These are phyloP conservation scores for Probaryconus sp. DNA, from an alignment of 1,140 invertebrate species.

Conservation along the genomic window DNA sequence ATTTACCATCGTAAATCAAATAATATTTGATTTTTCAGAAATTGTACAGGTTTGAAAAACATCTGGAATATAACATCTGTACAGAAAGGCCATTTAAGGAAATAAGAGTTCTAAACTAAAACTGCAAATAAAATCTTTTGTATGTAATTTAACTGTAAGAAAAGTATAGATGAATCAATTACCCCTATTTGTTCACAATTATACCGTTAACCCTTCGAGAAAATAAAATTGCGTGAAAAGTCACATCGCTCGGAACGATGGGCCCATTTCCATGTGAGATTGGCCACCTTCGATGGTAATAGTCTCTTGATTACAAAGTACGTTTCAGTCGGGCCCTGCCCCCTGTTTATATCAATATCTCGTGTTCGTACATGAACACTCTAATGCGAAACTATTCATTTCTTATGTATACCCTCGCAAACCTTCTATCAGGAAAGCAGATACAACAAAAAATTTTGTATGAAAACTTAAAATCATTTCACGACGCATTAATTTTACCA, in stretches of 20 bases:
- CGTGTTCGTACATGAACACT: slow-evolving; percentile 65
- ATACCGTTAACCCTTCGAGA: too few species aligned
- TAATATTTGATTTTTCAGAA: too few species aligned
- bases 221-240: slow-evolving; percentile 60
- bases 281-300: slow-evolving; percentile 78
- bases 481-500: slow-evolving; percentile 50
- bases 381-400: slow-evolving; percentile 60
- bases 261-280: slow-evolving; percentile 65
- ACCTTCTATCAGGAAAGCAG: slow-evolving; percentile 53
- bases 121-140: too few species aligned
- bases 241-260: slow-evolving; percentile 54
- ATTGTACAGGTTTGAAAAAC: too few species aligned
- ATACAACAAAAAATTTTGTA: slow-evolving; percentile 32
- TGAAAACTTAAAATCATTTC: slow-evolving; percentile 56
- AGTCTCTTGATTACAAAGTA: slow-evolving; percentile 77
- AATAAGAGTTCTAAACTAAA: too few species aligned
- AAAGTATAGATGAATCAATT: too few species aligned
- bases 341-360: slow-evolving; percentile 79
- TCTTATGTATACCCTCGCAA: slow-evolving; percentile 46
- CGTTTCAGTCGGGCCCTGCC: slow-evolving; percentile 71
- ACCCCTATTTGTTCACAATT: too few species aligned
- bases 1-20: too few species aligned
- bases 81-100: too few species aligned
- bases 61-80: too few species aligned
- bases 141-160: too few species aligned